Evolutionary conservation across 2,797 vertebrate genomes (phyloP).

Genomic region (Enteromius afrohamiltoni): DNA sequence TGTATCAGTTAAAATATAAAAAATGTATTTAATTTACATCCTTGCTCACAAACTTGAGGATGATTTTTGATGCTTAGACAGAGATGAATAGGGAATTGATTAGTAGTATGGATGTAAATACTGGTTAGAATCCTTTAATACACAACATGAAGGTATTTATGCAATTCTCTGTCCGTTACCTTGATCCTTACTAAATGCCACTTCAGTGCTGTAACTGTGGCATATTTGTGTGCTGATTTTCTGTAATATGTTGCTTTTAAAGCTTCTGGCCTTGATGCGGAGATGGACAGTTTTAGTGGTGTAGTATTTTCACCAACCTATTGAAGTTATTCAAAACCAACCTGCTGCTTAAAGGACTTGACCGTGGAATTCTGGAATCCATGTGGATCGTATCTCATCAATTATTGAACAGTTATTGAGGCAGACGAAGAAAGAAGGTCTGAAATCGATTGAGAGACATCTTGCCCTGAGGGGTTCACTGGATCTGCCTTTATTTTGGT

Average conservation of each 20-base stretch:
- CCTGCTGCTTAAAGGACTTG: constrained; percentile 45
- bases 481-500: constrained; percentile 55
- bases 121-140: constrained; percentile 1
- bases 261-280: background rate
- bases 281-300: constrained; percentile 10
- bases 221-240: background rate
- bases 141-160: constrained; percentile 1
- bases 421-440: constrained; percentile 55
- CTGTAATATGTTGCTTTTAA: background rate
- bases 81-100: constrained; percentile 24
- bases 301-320: constrained; percentile 31
- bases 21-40: background rate
- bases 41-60: background rate
- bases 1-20: constrained; percentile 48
- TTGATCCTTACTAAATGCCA: background rate
- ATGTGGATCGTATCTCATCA: constrained; percentile 47
- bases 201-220: background rate
- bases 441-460: constrained; percentile 61
- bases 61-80: background rate
- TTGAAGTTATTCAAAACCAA: constrained; percentile 47
- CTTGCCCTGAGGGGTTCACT: constrained; percentile 55
- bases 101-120: background rate
- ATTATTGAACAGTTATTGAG: constrained; percentile 62
- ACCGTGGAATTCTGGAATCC: constrained; percentile 51
- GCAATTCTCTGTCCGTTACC: background rate